Evolutionary conservation across 2,113 vertebrate species (phyloP).

Genomic region (Tursiops truncatus): DNA sequence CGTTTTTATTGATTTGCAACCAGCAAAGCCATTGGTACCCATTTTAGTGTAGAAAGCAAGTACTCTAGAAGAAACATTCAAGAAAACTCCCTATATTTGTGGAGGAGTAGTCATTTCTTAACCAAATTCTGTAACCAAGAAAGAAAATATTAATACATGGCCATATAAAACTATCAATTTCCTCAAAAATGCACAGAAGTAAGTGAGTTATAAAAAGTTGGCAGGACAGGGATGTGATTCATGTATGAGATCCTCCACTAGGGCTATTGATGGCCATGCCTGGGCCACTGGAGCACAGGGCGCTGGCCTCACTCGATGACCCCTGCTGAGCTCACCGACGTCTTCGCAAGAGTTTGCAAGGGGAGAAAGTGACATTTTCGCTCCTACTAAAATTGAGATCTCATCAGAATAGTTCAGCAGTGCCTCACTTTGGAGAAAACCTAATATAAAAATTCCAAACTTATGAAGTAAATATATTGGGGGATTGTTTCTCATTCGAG

Average conservation of each 20-base stretch:
- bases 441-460: constrained; percentile 18
- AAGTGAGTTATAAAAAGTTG: neutral
- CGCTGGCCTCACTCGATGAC: neutral
- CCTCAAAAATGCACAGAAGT: neutral
- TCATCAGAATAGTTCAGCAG: neutral
- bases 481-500: neutral
- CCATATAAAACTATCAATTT: neutral
- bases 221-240: neutral
- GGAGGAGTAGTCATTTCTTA: constrained; percentile 26
- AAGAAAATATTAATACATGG: constrained; percentile 5
- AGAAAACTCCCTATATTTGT: neutral
- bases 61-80: neutral
- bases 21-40: neutral
- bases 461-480: neutral
- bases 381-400: neutral
- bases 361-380: constrained; percentile 19
- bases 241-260: neutral
- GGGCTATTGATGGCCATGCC: neutral
- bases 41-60: neutral
- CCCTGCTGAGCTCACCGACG: neutral
- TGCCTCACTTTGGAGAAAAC: neutral
- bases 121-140: constrained; percentile 14
- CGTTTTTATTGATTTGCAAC: neutral
- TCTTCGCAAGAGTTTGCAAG: neutral
- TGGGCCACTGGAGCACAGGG: neutral